Evolutionary conservation across 2,797 vertebrate species (phyloP).

Genomic region (Spheniscus humboldti): DNA sequence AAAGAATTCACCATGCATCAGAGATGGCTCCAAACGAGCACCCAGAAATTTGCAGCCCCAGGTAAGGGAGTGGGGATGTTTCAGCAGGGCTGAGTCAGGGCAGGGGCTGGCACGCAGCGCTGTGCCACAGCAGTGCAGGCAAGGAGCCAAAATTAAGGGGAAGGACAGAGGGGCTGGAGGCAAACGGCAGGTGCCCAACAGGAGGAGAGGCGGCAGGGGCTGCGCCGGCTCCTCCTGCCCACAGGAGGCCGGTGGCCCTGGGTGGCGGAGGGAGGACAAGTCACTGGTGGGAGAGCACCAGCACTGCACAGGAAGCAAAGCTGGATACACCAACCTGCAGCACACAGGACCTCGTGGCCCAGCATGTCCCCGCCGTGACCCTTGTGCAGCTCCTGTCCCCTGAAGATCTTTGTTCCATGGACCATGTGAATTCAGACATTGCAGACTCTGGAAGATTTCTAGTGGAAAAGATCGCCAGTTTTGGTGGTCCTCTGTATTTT

Average conservation of each 20-base stretch:
- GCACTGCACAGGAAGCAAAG: neutral
- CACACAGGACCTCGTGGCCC: neutral
- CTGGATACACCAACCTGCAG: neutral
- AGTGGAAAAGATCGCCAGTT: neutral
- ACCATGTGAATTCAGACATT: neutral
- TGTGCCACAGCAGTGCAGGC: neutral
- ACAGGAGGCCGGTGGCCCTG: accelerated
- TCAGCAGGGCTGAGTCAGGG: neutral
- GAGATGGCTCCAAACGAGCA: neutral
- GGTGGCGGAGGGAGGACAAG: accelerated
- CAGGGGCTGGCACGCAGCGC: neutral
- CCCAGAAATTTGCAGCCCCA: neutral
- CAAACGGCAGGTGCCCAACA: neutral
- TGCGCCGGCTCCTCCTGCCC: neutral
- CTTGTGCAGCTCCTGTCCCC: neutral
- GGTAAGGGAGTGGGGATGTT: neutral
- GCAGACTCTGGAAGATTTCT: neutral
- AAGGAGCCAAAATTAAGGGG: neutral
- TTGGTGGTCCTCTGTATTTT: neutral
- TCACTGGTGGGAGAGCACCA: neutral
- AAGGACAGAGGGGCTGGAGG: neutral
- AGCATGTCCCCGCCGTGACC: accelerated
- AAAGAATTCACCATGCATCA: neutral
- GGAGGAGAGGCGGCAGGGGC: neutral
- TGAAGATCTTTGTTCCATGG: neutral